These are phyloP conservation scores for Platygyra sinensis DNA, from an alignment of 64 coral and sea anemone species.

Conservation along the genomic window DNA sequence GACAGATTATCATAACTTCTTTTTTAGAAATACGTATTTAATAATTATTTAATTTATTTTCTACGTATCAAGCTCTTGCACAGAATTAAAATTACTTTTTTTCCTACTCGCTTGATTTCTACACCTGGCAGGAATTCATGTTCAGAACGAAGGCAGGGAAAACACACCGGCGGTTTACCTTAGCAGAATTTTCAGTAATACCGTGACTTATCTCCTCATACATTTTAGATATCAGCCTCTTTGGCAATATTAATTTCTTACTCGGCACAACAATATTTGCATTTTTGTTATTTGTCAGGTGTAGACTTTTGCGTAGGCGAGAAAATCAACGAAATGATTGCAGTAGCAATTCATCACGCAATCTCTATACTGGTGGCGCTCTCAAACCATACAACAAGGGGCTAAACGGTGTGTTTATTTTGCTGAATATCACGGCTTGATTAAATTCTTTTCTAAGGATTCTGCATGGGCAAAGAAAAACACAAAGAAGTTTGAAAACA, in stretches of 20 bases:
- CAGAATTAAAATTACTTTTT: not conserved
- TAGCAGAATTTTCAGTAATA: not conserved
- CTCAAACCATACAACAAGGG: not conserved
- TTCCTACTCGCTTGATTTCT: not conserved
- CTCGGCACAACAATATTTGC: constrained; percentile 32
- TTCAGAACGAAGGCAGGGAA: not conserved
- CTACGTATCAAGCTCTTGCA: not conserved
- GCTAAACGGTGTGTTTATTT: not conserved
- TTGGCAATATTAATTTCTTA: constrained; percentile 17
- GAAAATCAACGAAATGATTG: constrained; percentile 2
- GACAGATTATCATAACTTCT: not conserved
- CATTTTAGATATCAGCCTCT: constrained; percentile 26
- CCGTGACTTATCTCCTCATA: constrained; percentile 1
- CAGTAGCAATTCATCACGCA: not conserved
- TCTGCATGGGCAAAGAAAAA: not conserved
- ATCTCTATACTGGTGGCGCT: not conserved
- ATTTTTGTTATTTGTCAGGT: constrained; percentile 7
- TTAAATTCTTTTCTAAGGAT: not conserved
- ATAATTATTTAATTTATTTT: not conserved
- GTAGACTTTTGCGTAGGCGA: constrained; percentile 42
- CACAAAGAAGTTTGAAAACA: not conserved
- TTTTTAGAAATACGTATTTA: not conserved
- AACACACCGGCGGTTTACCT: not conserved
- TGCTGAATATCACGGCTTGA: not conserved
- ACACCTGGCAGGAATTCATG: not conserved